Percentiles rank a stretch among this genome's conserved stretches.
Conservation (phyloP, 2,113 vertebrate genomes). For the Pelusios castaneus region DNA sequence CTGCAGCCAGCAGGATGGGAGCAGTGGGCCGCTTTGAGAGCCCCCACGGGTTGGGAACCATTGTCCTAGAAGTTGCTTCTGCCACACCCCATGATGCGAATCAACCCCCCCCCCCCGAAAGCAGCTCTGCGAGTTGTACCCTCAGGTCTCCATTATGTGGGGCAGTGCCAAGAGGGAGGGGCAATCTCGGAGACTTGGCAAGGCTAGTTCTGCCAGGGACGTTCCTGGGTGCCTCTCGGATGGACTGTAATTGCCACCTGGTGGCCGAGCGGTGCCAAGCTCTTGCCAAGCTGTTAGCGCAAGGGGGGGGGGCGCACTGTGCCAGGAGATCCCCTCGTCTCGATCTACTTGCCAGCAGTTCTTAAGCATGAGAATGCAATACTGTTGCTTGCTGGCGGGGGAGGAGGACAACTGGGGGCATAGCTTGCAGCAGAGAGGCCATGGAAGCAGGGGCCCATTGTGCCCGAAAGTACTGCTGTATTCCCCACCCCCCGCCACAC, state of each 20-base stretch:
- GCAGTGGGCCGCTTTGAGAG: too few species aligned
- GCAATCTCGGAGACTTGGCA: not conserved
- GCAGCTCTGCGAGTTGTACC: not conserved
- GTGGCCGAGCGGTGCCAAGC: not conserved
- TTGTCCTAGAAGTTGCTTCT: accelerated
- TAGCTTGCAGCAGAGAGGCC: not conserved
- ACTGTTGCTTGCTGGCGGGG: not conserved
- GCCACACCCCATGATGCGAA: not conserved
- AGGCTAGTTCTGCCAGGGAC: not conserved
- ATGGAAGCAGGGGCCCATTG: not conserved
- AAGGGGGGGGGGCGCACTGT: not conserved
- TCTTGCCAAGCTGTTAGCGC: not conserved
- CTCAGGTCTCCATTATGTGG: not conserved
- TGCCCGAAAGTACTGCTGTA: not conserved
- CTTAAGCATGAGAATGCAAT: not conserved
- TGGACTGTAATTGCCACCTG: not conserved
- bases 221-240: not conserved
- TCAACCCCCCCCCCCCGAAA: not conserved
- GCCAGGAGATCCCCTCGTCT: not conserved
- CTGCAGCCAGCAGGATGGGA: too few species aligned
- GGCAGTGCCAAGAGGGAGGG: not conserved
- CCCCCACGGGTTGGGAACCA: not conserved
- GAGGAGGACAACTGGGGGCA: not conserved
- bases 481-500: not conserved
- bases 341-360: not conserved